phyloP scores from a whole-genome alignment of 2,113 vertebrate genomes.

The Heteronetta atricapilla region DNA sequence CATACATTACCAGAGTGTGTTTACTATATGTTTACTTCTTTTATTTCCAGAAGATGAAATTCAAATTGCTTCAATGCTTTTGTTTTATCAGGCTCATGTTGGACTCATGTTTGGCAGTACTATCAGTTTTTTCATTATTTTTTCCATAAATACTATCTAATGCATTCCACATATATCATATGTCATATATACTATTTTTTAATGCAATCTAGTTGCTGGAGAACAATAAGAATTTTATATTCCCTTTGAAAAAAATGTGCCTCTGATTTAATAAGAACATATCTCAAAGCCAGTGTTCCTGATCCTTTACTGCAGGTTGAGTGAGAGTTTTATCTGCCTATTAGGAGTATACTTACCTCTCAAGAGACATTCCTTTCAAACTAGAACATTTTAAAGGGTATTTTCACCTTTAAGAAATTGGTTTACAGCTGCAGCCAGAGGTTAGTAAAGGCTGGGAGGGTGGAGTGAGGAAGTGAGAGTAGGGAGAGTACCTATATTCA shows the following conservation, averaged over 20 bases:
- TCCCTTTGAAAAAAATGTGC: neutral
- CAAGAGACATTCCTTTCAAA: slow-evolving; percentile 8
- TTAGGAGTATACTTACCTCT: neutral
- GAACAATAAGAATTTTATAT: slow-evolving; percentile 1
- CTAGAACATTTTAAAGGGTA: neutral
- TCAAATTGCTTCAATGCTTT: neutral
- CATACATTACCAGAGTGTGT: neutral
- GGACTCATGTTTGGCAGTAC: neutral
- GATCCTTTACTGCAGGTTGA: neutral
- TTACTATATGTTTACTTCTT: neutral
- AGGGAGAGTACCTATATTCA: neutral
- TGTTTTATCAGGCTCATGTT: neutral
- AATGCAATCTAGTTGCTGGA: neutral
- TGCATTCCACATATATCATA: neutral
- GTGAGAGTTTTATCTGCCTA: slow-evolving; percentile 38
- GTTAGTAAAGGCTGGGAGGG: neutral
- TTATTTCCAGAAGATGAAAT: neutral
- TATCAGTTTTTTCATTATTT: neutral
- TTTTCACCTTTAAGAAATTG: neutral
- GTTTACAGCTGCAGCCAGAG: neutral
- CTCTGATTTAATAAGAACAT: neutral
- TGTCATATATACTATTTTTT: neutral
- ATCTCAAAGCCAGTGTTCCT: neutral
- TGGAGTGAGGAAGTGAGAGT: too few species aligned
- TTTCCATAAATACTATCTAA: neutral